Evolutionary conservation across 2,797 vertebrate species (phyloP), one percentile per base, ranked within the genome.

Genomic region (Gymnoscopelus microlampas): DNA sequence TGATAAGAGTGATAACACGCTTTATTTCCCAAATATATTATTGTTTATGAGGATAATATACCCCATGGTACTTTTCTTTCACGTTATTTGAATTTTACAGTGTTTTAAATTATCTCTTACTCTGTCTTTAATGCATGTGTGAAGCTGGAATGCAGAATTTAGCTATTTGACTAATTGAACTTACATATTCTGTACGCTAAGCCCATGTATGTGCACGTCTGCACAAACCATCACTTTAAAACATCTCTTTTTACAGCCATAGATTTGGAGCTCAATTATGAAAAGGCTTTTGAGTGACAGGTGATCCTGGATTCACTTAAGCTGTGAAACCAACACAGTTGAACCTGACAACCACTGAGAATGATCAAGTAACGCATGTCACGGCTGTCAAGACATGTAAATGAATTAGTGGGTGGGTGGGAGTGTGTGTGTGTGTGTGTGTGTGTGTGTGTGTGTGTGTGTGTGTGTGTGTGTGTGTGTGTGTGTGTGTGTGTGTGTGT

Each of bases 331-430:
- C 54, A 66, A 51, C 59, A 69, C 65, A 60, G 57, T 66, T 78
- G 60, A 78, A 74, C 72, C 63, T 67, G 55, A 68, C 23, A 5
- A 53, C 74, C 68, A 57, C 63, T 47, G 74, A 59, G 53, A 72
- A 76, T 71, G 71, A 87, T 64, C 67, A 63, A 19, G 81, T 79
- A 86, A 84, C 85, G 77, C 81, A 74, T 88, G 77, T 87, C 87
- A 76, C 50, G 19, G 23, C 48, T 57, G 69, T 68, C 75, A 56
- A 68, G 50, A 76, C 47, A 56, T 66, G 69, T 44, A 44, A 44
- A 44, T 44, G 39, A 44, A 39, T 24, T n/a, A 23, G 60, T 48
- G 47, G 12, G 56, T 19, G 56, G 19, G 55, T 29, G 53, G 14
- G 49, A 1, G 29, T 32, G 23, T 32, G 53, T 55, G 19, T 53